Evolutionary conservation across 1,140 invertebrate genomes (phyloP).

Genomic region (Drosophila nikananu): DNA sequence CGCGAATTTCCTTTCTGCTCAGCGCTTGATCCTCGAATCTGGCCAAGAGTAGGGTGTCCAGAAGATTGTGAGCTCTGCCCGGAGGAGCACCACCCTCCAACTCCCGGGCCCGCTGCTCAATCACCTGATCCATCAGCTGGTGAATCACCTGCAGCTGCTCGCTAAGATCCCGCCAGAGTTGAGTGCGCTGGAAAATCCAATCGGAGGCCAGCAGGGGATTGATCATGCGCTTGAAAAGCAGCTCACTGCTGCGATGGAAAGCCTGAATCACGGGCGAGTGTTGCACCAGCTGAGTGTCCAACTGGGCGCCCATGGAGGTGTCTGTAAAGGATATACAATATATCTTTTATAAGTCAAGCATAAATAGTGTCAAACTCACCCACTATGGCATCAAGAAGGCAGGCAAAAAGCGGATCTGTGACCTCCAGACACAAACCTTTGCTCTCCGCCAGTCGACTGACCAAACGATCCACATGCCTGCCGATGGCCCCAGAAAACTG

Average conservation of each 20-base stretch:
- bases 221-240: conserved; percentile 80
- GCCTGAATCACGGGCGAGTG: conserved; percentile 57
- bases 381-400: conserved; percentile 75
- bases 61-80: conserved; percentile 38
- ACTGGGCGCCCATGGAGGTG: conserved; percentile 74
- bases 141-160: conserved; percentile 67
- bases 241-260: conserved; percentile 58
- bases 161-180: conserved; percentile 50
- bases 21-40: conserved; percentile 42
- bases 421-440: conserved; percentile 53
- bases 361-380: too few species aligned
- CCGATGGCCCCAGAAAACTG: conserved; percentile 41
- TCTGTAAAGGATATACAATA: conserved; percentile 37
- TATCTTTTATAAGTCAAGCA: too few species aligned
- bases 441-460: conserved; percentile 37
- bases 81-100: conserved; percentile 3
- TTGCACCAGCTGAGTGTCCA: conserved; percentile 52
- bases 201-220: conserved; percentile 73
- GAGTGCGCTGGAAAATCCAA: conserved; percentile 63
- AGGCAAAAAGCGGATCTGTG: conserved; percentile 69
- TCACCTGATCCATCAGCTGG: conserved; percentile 57
- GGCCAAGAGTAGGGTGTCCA: conserved; percentile 65
- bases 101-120: conserved; percentile 46
- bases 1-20: conserved; percentile 60
- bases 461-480: conserved; percentile 55